Percentiles rank a stretch among this genome's conserved stretches.
phyloP scores from a whole-genome alignment of 2,888 invertebrate species.

The Acanthosoma haemorrhoidale region DNA sequence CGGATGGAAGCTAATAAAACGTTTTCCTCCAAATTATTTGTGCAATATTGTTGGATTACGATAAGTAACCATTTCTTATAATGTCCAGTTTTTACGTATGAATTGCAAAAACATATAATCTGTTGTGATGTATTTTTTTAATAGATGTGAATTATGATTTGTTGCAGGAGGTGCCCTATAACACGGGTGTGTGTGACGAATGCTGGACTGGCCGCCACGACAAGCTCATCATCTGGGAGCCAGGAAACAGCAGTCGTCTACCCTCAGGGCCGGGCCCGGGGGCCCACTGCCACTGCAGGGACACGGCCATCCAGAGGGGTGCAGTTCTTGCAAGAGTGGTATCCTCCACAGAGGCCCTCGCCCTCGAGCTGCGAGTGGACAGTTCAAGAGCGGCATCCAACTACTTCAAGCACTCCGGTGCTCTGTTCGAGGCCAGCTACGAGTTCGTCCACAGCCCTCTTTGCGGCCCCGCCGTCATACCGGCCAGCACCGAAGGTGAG shows the following conservation, averaged over 20 bases:
- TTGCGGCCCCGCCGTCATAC: constrained; percentile 76
- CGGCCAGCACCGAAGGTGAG: constrained; percentile 75
- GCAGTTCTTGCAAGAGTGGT: constrained; percentile 52
- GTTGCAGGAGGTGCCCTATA: constrained; percentile 65
- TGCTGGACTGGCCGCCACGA: constrained; percentile 83
- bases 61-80: too few species aligned
- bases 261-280: constrained; percentile 38
- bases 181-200: constrained; percentile 72
- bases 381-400: constrained; percentile 78
- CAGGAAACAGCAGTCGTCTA: constrained; percentile 51
- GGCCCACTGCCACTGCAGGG: constrained; percentile 39
- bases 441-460: constrained; percentile 85
- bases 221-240: constrained; percentile 75
- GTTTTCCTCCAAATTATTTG: too few species aligned
- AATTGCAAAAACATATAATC: too few species aligned
- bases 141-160: too few species aligned
- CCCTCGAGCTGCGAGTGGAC: constrained; percentile 75
- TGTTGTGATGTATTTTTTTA: too few species aligned
- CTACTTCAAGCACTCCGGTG: constrained; percentile 79
- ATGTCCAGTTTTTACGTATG: too few species aligned
- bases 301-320: constrained; percentile 48
- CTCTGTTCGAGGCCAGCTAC: constrained; percentile 79
- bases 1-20: too few species aligned
- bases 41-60: too few species aligned
- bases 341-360: constrained; percentile 73